Base-by-base conservation (phyloP, 1,140 invertebrate genomes). In the Hycleus phaleratus region DNA sequence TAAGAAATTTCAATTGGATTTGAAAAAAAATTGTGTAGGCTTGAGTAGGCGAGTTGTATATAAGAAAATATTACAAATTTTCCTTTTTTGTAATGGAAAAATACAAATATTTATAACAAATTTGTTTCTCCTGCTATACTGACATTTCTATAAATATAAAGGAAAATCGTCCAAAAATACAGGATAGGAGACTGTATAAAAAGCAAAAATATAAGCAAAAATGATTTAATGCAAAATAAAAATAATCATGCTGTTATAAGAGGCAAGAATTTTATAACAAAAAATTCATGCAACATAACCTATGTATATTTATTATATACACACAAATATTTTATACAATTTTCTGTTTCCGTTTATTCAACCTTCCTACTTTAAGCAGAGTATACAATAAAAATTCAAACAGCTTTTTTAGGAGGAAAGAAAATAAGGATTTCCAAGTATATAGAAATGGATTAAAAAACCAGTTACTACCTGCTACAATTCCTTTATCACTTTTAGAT, bases 401-500 rank as follows among this genome's bases (percentile, higher is more conserved):
- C 47, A 60, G 58, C 58, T 64, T 68, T 65, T 60, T 62, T 53
- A 57, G 64, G 38, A 65, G 46, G 32, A 67, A 68, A 60, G 58
- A 66, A 51, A 62, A 56, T 45, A 68, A 62, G 54, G 63, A 62
- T 43, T 58, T 65, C 65, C 67, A 68, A 63, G 65, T 61, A 57
- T 59, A 65, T 59, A 61, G 59, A 58, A 62, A 61, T 61, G 62
- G 61, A 61, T 54, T 62, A 63, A 61, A 56, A 64, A 69, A 63
- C 64, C 61, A 66, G 45, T 54, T 65, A 65, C 64, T 64, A 70
- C 68, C 68, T 65, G 62, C 59, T 42, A 64, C 64, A 26, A 60
- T 48, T 48, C 59, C 61, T 56, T 62, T 64, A 51, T 70, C 68
- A 26, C 43, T 47, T 18, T 59, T 58, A 0, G 62, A 63, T 50